Conservation (phyloP, 2,113 vertebrate genomes). For the Zapus hudsonius region DNA sequence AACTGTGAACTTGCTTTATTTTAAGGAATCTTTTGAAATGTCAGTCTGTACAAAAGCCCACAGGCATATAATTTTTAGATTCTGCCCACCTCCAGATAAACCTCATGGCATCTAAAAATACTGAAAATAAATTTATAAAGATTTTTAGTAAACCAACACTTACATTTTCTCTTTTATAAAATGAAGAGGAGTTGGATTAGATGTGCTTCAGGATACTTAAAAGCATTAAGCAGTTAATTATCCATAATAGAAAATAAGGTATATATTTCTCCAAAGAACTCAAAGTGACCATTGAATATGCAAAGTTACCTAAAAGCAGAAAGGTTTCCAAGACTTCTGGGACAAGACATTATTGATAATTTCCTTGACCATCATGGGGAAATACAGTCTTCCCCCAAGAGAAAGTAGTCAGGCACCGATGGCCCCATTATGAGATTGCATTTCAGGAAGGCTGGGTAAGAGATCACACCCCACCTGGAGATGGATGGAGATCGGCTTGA, state of each 20-base stretch:
- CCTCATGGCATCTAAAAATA: slow-evolving; percentile 51
- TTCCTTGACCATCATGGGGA: not conserved
- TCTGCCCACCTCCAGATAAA: not conserved
- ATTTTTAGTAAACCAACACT: slow-evolving; percentile 29
- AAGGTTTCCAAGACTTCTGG: slow-evolving; percentile 31
- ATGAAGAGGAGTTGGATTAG: not conserved
- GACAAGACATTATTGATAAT: not conserved
- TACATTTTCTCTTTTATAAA: slow-evolving; percentile 56
- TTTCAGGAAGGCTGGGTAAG: slow-evolving; percentile 10
- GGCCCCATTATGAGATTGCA: not conserved
- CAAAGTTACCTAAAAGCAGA: slow-evolving; percentile 43
- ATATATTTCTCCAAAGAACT: slow-evolving; percentile 31
- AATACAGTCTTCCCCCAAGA: not conserved
- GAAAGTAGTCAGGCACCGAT: not conserved
- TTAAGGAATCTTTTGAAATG: slow-evolving; percentile 60
- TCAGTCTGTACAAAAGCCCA: slow-evolving; percentile 37
- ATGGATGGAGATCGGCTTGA: not conserved
- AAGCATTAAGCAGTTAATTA: slow-evolving; percentile 10
- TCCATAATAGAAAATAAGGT: slow-evolving; percentile 30
- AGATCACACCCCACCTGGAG: not conserved
- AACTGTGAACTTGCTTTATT: slow-evolving; percentile 64
- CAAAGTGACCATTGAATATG: slow-evolving; percentile 13
- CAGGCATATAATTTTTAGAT: slow-evolving; percentile 28
- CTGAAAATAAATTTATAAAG: not conserved
- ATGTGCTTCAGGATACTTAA: slow-evolving; percentile 40